Evolutionary conservation across 2,888 invertebrate genomes (phyloP).

Genomic region (Cylloceria caligata): DNA sequence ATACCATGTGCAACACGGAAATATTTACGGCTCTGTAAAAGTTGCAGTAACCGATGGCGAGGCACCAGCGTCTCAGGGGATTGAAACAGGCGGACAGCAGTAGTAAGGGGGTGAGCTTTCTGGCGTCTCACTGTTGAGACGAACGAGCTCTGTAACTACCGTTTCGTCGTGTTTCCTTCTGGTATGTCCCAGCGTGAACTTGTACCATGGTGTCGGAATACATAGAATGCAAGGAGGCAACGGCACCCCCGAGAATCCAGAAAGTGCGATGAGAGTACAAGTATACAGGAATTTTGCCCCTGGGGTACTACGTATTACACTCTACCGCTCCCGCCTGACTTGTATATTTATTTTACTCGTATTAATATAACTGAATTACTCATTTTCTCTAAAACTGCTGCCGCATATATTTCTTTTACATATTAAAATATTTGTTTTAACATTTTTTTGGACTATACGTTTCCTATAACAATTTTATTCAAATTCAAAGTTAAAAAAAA

Average conservation of each 20-base stretch:
- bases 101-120: constrained; percentile 23
- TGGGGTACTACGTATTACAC: constrained; percentile 8
- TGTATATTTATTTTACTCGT: constrained; percentile 15
- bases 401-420: background rate
- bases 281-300: constrained; percentile 18
- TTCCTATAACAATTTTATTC: background rate
- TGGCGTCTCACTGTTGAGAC: constrained; percentile 11
- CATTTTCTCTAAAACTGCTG: background rate
- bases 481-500: background rate
- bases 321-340: constrained; percentile 3
- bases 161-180: constrained; percentile 42
- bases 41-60: constrained; percentile 58
- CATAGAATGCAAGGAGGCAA: constrained; percentile 28
- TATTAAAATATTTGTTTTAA: background rate
- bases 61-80: background rate
- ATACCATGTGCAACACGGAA: constrained; percentile 56
- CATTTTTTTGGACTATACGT: background rate
- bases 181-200: constrained; percentile 2
- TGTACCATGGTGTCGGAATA: constrained; percentile 16
- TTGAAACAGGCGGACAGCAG: constrained; percentile 25
- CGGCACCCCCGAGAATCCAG: constrained; percentile 60
- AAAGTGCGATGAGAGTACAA: constrained; percentile 35
- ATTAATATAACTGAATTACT: background rate
- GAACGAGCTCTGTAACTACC: constrained; percentile 42
- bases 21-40: constrained; percentile 69